Percentiles rank a stretch among this genome's conserved stretches.
These are phyloP conservation scores for Cheilosia vulpina DNA, from an alignment of 2,888 invertebrate genomes.

Conservation along the genomic window DNA sequence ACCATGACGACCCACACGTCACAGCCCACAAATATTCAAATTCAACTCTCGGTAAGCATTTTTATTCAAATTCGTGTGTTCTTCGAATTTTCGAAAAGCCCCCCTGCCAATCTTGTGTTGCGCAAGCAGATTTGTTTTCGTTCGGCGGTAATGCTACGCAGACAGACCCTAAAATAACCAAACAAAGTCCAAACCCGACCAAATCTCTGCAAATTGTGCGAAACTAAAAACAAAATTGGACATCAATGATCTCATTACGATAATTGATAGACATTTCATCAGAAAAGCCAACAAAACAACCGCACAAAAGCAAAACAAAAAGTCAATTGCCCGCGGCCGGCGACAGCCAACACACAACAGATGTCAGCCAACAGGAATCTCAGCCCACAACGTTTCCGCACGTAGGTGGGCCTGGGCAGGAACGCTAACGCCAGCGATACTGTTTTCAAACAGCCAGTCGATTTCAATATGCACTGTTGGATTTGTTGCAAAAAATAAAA, in stretches of 20 bases:
- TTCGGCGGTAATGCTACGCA: neutral
- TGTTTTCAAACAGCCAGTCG: neutral
- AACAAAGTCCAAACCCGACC: constrained; percentile 4
- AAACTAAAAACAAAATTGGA: constrained; percentile 35
- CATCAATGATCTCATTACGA: constrained; percentile 63
- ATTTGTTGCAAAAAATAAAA: too few relatives aligned
- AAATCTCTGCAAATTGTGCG: constrained; percentile 3
- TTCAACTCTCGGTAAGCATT: neutral
- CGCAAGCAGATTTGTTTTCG: neutral
- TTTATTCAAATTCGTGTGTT: neutral
- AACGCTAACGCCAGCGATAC: constrained; percentile 1
- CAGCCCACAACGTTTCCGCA: constrained; percentile 23
- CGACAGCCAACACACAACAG: constrained; percentile 16
- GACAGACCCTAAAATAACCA: constrained; percentile 3
- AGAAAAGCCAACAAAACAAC: constrained; percentile 9
- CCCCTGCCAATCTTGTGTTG: neutral
- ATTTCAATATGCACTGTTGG: too few relatives aligned
- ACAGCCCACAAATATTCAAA: neutral
- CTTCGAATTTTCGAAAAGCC: constrained; percentile 1
- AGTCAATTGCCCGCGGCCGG: constrained; percentile 26
- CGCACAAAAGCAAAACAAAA: constrained; percentile 20
- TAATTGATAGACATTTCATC: constrained; percentile 40
- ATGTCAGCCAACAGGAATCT: constrained; percentile 20
- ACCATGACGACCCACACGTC: neutral
- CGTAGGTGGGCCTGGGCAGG: constrained; percentile 26